Percentiles rank a stretch among this genome's conserved stretches.
Conservation (phyloP, 1,140 invertebrate species). For the Megalopta genalis region DNA sequence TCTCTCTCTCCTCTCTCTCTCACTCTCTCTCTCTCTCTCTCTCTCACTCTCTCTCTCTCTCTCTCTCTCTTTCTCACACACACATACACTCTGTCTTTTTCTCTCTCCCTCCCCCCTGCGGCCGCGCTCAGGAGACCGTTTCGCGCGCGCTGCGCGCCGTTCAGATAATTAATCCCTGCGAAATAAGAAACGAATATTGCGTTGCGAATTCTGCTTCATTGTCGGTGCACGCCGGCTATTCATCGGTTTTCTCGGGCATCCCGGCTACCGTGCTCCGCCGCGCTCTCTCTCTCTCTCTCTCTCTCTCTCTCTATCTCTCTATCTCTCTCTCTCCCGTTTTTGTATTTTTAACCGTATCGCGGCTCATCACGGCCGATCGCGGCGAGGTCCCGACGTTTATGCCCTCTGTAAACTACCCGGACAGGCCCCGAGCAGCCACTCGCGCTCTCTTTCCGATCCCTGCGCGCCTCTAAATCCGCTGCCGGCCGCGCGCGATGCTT, state of each 20-base stretch:
- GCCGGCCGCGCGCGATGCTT: not conserved
- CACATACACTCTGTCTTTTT: too few species aligned
- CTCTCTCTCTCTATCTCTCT: too few species aligned
- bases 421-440: too few species aligned
- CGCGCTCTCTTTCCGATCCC: not conserved
- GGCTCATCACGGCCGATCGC: not conserved
- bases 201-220: constrained; percentile 65
- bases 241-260: constrained; percentile 14
- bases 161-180: constrained; percentile 69
- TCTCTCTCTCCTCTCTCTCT: not conserved
- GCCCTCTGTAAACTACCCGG: constrained; percentile 3
- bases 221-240: constrained; percentile 24
- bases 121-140: not conserved
- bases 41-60: not conserved
- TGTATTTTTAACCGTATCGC: constrained; percentile 12
- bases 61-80: not conserved
- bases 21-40: not conserved
- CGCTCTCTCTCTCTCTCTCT: too few species aligned
- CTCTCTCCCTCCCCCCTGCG: not conserved
- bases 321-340: not conserved
- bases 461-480: too few species aligned
- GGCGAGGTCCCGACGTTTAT: constrained; percentile 19
- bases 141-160: not conserved
- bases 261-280: not conserved
- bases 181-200: constrained; percentile 67